Evolutionary conservation across 1,140 invertebrate genomes (phyloP).

Genomic region (Mylabris phalerata): DNA sequence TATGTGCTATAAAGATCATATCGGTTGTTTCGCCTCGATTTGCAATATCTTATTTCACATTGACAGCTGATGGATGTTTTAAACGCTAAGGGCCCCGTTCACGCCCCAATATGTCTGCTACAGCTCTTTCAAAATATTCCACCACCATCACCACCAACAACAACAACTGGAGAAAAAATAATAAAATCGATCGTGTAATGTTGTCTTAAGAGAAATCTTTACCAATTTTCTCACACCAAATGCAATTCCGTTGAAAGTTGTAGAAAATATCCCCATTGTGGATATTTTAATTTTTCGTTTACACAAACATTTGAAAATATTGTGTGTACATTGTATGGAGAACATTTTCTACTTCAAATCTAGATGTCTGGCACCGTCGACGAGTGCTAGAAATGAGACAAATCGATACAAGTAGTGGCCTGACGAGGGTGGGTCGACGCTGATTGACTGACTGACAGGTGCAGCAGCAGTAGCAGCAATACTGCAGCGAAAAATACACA

Average conservation of each 20-base stretch:
- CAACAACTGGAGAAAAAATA: background rate
- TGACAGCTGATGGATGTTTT: constrained; percentile 27
- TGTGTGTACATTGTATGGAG: no score
- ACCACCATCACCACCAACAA: background rate
- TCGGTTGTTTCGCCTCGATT: constrained; percentile 23
- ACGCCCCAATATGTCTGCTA: constrained; percentile 1
- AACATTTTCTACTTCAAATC: constrained; percentile 1
- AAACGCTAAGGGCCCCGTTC: constrained; percentile 3
- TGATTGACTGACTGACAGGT: constrained; percentile 17
- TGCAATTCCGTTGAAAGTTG: no score
- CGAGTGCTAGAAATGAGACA: constrained; percentile 8
- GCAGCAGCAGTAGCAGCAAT: background rate
- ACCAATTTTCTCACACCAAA: no score
- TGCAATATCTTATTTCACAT: constrained; percentile 28
- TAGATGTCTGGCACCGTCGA: constrained; percentile 13
- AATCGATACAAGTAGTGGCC: constrained; percentile 14
- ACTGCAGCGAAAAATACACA: no score
- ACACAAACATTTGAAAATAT: no score
- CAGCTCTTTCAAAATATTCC: background rate
- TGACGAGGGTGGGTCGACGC: constrained; percentile 13
- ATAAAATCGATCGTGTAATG: background rate
- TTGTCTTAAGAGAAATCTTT: no score
- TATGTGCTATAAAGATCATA: constrained; percentile 17
- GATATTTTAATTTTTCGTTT: no score
- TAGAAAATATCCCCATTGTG: no score